Evolutionary conservation across 1,140 invertebrate species (phyloP), one percentile per base, ranked within the genome.

Genomic region (Penaeus indicus): DNA sequence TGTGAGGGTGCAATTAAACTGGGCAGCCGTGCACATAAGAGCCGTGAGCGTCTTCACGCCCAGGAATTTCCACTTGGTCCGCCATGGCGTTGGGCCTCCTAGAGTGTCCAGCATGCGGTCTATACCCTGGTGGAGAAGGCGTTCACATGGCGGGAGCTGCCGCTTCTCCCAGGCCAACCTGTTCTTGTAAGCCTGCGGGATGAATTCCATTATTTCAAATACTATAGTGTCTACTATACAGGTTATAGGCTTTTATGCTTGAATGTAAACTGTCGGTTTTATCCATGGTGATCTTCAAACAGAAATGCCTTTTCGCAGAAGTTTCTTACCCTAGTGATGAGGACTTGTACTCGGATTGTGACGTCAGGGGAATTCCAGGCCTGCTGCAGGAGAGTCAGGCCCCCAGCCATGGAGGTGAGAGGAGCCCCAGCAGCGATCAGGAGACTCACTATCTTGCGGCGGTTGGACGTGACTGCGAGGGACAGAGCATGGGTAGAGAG

Each of bases 361-460:
- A 87, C 79, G 7, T 87, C 78, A 10, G 77, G 85, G 4, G 85
- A 82, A 0, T 47, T 38, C 85, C 85, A 87, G 0, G 85, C 85
- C 22, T 81, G 47, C 63, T 81, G 78, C n/a, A 87, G 78, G 11
- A 87, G 25, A 13, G 62, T 64, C 16, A 87, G 79, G 10, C 79
- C 79, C 4, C 42, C 38, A 21, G 54, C 32, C 25, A 62, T 64
- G 19, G 85, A 81, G 21, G 79, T 87, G 19, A 82, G 62, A 13
- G 79, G 85, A 10, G 85, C 85, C n/a, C 85, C 85, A 7, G 63
- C 78, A 13, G 85, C 85, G 38, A 75, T 25, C 18, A 87, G 64
- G 2, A 82, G 78, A 4, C 62, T 81, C 22, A 87, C 42, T 2
- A 87, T 72, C 47, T 64, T 80, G 19, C 75, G 62, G 5, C 85